Base-by-base conservation (phyloP, 2,113 vertebrate genomes). In the Falco punctatus region DNA sequence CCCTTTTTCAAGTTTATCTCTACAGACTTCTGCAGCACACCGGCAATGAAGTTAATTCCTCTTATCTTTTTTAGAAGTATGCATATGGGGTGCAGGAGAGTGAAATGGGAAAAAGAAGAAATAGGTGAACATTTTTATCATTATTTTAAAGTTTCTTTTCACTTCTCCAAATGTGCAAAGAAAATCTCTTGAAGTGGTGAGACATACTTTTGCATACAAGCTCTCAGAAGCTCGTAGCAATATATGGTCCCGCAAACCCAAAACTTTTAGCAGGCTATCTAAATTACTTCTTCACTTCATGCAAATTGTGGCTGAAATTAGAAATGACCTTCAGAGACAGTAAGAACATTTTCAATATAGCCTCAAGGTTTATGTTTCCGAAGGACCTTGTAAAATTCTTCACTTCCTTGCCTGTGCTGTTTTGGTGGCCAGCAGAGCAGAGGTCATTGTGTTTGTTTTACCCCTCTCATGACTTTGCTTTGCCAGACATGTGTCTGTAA, bases 401-500 rank as follows among this genome's bases (percentile, higher is more conserved):
- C 46, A 48, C 54, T 95, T 86, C 64, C 65, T 88, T 73, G 84
- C 42, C 51, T 73, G 27, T 44, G 13, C 18, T 83, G 74, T 88
- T 94, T 77, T n/a, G 84, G 70, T 90, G 85, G 74, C 64, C 73
- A 62, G 74, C 26, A 71, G 35, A 92, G 26, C 40, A 93, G 79
- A 86, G 75, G 78, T 92, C 59, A 80, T 86, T 95, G 81, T 94
- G 84, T 96, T 96, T 95, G 84, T 80, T 95, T 95, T 96, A 95
- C 81, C 67, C 84, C 73, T 94, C 46, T 91, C 67, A 73, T 59
- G 55, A 88, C 65, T 90, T 73, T 26, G 8, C 54, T 90, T 94
- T 94, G 89, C 74, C 87, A 95, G 82, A 87, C 40, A 26, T 79
- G 62, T 61, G 54, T 92, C 88, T 95, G 79, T 90, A 86, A 94